Conservation (phyloP, 2,113 vertebrate species). For the Syrmaticus mikado region DNA sequence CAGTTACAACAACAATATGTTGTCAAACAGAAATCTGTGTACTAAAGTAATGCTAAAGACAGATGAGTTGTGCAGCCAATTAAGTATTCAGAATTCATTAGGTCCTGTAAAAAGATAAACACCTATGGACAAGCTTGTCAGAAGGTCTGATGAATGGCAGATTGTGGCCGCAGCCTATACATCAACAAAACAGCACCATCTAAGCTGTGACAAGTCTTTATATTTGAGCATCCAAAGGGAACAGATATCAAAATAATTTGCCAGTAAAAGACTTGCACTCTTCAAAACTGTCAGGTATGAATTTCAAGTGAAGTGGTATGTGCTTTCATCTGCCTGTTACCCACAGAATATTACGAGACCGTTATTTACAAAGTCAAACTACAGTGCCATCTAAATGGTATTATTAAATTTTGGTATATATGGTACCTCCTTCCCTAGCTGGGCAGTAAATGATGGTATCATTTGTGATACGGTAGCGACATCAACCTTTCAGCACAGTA, state of each 20-base stretch:
- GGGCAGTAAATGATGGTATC: background rate
- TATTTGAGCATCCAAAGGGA: background rate
- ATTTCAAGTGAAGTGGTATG: background rate
- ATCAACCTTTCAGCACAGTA: background rate
- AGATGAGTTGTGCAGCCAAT: conserved; percentile 24
- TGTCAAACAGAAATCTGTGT: conserved; percentile 24
- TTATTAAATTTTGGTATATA: background rate
- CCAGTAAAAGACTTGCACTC: background rate
- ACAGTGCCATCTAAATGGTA: background rate
- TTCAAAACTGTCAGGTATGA: conserved; percentile 6
- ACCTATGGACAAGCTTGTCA: background rate
- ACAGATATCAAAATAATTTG: background rate
- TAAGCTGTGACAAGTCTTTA: rapidly evolving
- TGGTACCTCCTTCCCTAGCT: background rate
- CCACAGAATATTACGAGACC: background rate
- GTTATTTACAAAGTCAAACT: background rate
- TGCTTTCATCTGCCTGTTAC: background rate
- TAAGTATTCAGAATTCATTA: conserved; percentile 33
- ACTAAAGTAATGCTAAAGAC: conserved; percentile 23
- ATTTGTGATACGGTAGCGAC: rapidly evolving
- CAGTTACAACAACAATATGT: conserved; percentile 20
- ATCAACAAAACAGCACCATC: background rate
- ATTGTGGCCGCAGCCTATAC: background rate
- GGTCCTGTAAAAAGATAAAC: conserved; percentile 10
- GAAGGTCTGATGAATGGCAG: background rate